Base-by-base conservation (phyloP, 2,888 invertebrate species). In the Melanostoma mellinum region DNA sequence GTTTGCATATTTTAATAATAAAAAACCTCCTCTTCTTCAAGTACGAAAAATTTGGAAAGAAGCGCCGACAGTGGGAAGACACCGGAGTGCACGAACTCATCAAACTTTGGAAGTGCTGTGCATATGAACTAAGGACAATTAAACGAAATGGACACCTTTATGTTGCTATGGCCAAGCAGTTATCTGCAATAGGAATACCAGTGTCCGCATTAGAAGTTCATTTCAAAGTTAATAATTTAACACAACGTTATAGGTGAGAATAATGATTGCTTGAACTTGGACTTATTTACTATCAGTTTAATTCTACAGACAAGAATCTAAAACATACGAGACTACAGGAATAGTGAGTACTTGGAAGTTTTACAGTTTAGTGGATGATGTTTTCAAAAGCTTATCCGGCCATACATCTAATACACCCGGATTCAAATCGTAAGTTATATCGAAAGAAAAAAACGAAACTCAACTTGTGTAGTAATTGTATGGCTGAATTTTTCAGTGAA, bases 1-100 rank as follows among this genome's bases (percentile, higher is more conserved):
- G 10, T 44, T 46, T 46, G 10, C n/a, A 10, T 46, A 46, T 10
- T 4, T 6, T 42, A 46, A n/a, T 10, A 4, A 48, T 20, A 38
- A 30, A 40, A 42, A 9, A 30, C 5, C 38, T 32, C 38, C 44
- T 35, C 32, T 6, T 33, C 38, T n/a, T 52, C 30, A 40, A 89
- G 89, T 90, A 90, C 89, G 90, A 90, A 90, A 90, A 90, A 88
- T 90, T 90, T 89, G 90, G 90, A 86, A 90, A 90, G 89, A 90
- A 90, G 88, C 90, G 90, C 85, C 89, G 90, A 87, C 90, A 90
- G 88, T 90, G 90, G 90, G 90, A 90, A 90, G 90, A 90, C 88
- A 90, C 88, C 86, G 90, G 90, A 86, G 90, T 90, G 80, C 87
- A 90, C 86, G 90, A 90, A 86, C 87, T 90, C 85, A 90, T 90